A percentile compares a stretch with the other conserved stretches of the same genome.
These are phyloP conservation scores for Saimiri boliviensis DNA, from an alignment of 2,113 vertebrate species.

Conservation along the genomic window DNA sequence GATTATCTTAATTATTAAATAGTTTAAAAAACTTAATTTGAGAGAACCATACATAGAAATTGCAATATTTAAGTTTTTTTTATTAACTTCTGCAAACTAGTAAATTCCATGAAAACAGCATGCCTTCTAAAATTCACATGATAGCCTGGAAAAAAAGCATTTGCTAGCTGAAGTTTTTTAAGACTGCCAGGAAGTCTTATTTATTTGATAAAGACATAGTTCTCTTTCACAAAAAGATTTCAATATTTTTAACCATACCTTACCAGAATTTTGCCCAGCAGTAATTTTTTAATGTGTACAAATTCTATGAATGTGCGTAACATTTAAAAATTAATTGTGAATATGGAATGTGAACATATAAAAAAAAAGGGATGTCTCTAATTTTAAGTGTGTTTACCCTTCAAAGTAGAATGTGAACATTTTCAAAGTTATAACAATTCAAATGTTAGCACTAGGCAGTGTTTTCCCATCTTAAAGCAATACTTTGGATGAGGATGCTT, in stretches of 20 bases:
- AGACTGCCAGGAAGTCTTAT: not conserved
- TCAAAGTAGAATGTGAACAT: constrained; percentile 38
- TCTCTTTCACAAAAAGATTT: not conserved
- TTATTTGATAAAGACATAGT: not conserved
- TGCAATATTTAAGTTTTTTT: not conserved
- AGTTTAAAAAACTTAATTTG: not conserved
- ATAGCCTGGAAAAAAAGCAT: not conserved
- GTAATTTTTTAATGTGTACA: not conserved
- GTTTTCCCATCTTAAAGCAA: constrained; percentile 60
- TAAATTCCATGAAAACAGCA: not conserved
- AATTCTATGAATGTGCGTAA: not conserved
- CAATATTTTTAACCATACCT: not conserved
- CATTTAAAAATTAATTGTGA: not conserved
- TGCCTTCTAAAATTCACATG: not conserved
- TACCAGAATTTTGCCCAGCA: not conserved
- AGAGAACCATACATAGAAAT: not conserved
- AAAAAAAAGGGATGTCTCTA: not conserved
- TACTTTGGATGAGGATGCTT: constrained; percentile 53
- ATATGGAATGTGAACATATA: not conserved
- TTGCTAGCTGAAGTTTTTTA: not conserved
- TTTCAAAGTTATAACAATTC: constrained; percentile 56
- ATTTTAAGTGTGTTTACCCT: constrained; percentile 42
- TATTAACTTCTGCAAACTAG: not conserved
- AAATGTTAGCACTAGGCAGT: constrained; percentile 29
- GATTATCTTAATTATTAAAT: not conserved